phyloP scores from a whole-genome alignment of 2,113 vertebrate species.

The Casuarius casuarius region DNA sequence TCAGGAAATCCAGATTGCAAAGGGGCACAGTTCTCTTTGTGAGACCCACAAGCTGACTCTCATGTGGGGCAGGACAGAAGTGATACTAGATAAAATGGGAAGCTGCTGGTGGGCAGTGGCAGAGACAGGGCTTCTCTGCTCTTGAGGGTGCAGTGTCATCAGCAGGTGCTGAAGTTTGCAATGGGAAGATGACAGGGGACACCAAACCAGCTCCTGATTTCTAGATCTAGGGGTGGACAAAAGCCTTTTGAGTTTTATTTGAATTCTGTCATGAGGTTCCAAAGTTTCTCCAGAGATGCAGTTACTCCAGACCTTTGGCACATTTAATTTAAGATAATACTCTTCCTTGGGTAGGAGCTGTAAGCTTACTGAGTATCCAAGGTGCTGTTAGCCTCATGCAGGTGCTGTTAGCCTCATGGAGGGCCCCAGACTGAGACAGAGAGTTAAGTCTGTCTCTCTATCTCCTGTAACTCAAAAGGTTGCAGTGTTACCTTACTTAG shows the following conservation, averaged over 20 bases:
- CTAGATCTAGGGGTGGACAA: neutral
- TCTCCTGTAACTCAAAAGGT: neutral
- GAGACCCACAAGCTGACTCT: neutral
- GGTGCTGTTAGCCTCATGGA: neutral
- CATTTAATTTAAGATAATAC: neutral
- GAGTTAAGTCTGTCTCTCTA: neutral
- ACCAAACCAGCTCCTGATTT: neutral
- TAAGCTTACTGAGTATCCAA: neutral
- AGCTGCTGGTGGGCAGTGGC: neutral
- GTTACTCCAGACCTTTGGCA: neutral
- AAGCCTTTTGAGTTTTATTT: neutral
- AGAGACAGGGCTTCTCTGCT: neutral
- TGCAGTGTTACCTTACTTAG: neutral
- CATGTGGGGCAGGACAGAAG: neutral
- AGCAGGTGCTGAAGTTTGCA: neutral
- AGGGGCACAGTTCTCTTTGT: too few relatives aligned
- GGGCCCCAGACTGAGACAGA: neutral
- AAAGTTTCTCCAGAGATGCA: neutral
- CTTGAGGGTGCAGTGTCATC: neutral
- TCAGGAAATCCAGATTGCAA: neutral
- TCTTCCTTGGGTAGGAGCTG: neutral
- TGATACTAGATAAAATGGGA: neutral
- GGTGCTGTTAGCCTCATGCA: neutral
- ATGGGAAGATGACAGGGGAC: neutral
- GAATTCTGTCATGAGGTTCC: neutral